Evolutionary conservation across 2,113 vertebrate species (phyloP).

Genomic region (Hassar affinis): DNA sequence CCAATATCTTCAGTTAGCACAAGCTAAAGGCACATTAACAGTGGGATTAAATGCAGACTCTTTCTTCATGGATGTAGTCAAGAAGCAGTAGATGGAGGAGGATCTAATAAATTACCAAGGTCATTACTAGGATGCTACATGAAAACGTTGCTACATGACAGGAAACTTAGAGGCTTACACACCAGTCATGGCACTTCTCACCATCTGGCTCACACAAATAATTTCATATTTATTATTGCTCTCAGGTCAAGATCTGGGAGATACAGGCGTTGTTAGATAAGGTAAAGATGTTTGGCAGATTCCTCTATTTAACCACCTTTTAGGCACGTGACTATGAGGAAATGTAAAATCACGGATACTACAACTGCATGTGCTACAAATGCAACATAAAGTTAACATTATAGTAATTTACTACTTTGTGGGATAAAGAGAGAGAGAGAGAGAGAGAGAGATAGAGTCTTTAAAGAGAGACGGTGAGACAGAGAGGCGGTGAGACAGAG

Average conservation of each 20-base stretch:
- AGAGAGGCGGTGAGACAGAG: no score
- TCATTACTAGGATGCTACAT: neutral
- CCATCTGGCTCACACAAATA: neutral
- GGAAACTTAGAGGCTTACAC: neutral
- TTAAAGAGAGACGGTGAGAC: no score
- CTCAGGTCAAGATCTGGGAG: neutral
- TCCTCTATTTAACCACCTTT: neutral
- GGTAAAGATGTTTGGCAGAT: neutral
- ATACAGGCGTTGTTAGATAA: neutral
- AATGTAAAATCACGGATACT: neutral
- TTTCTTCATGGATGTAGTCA: neutral
- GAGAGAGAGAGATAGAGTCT: no score
- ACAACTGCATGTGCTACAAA: neutral
- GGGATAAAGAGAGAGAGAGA: neutral
- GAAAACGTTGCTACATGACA: neutral
- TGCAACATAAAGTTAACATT: neutral
- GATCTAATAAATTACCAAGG: no score
- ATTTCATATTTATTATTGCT: neutral
- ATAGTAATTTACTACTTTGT: neutral
- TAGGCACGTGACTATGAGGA: neutral
- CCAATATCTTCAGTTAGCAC: neutral
- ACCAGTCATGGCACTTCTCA: neutral
- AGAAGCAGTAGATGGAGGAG: neutral
- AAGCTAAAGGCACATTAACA: constrained; percentile 1
- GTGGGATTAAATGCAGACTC: neutral